Evolutionary conservation across 2,113 vertebrate species (phyloP).

Genomic region (Colaptes auratus): DNA sequence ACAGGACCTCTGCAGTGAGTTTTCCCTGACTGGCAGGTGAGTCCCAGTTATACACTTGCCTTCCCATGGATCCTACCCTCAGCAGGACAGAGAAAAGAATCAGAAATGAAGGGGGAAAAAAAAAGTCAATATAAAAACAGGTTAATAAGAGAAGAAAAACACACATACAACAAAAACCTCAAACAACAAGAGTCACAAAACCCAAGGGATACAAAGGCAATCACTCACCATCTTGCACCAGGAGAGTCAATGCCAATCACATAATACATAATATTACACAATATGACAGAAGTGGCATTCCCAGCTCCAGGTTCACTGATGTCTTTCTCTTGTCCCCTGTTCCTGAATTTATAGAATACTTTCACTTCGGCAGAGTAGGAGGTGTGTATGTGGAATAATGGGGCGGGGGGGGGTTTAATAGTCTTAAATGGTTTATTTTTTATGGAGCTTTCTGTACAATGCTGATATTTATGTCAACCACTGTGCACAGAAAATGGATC

Average conservation of each 20-base stretch:
- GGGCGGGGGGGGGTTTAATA: too few relatives aligned
- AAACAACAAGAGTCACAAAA: too few relatives aligned
- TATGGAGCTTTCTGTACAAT: background rate
- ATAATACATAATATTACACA: background rate
- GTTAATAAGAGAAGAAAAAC: background rate
- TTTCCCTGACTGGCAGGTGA: background rate
- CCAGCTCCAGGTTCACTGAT: background rate
- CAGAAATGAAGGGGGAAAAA: background rate
- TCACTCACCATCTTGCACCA: background rate
- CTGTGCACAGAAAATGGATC: background rate
- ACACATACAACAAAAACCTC: too few relatives aligned
- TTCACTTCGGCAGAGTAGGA: background rate
- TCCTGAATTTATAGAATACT: background rate
- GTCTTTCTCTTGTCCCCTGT: background rate
- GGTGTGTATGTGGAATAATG: too few relatives aligned
- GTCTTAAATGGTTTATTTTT: background rate
- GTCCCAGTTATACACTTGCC: background rate
- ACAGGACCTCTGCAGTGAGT: background rate
- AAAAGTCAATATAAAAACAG: background rate
- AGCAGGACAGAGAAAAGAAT: background rate
- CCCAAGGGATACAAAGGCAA: background rate
- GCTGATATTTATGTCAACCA: background rate
- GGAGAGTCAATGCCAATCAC: background rate
- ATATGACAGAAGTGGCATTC: background rate
- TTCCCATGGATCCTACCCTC: too few relatives aligned